Percentiles rank a stretch among this genome's conserved stretches.
These are phyloP conservation scores for Protodeltote pygarga DNA, from an alignment of 2,888 invertebrate species.

Conservation along the genomic window DNA sequence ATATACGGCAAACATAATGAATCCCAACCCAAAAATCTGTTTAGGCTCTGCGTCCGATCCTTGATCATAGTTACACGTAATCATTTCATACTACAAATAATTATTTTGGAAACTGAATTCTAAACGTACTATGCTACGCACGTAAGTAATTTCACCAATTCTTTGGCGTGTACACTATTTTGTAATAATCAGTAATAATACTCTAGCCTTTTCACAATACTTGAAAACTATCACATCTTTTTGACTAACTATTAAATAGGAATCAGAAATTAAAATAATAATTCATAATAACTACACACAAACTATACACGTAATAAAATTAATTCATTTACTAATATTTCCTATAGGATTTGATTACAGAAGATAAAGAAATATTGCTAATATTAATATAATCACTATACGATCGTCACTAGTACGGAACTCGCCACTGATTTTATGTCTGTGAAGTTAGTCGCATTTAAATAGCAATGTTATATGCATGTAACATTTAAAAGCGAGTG, in stretches of 20 bases:
- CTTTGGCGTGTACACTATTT: conserved; percentile 33
- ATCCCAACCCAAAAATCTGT: no score
- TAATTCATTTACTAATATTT: conserved; percentile 7
- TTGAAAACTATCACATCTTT: conserved; percentile 41
- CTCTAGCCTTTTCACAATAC: conserved; percentile 16
- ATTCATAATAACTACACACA: background rate
- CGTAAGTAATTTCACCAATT: conserved; percentile 15
- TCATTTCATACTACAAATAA: no score
- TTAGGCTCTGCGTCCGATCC: no score
- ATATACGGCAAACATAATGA: no score
- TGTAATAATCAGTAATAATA: conserved; percentile 19
- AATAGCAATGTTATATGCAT: no score
- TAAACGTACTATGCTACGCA: no score
- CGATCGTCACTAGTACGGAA: conserved; percentile 13
- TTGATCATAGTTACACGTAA: no score
- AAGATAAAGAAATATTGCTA: conserved; percentile 6
- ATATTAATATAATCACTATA: conserved; percentile 12
- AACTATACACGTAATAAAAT: conserved; percentile 4
- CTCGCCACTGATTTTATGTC: no score
- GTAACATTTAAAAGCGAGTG: no score
- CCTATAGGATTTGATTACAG: conserved; percentile 10
- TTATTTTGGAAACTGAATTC: no score
- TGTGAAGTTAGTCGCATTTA: no score
- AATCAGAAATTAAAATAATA: conserved; percentile 29
- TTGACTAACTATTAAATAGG: conserved; percentile 44